Percentiles rank a stretch among this genome's conserved stretches.
Evolutionary conservation across 2,113 vertebrate genomes (phyloP).

Genomic region (Tetrao urogallus): DNA sequence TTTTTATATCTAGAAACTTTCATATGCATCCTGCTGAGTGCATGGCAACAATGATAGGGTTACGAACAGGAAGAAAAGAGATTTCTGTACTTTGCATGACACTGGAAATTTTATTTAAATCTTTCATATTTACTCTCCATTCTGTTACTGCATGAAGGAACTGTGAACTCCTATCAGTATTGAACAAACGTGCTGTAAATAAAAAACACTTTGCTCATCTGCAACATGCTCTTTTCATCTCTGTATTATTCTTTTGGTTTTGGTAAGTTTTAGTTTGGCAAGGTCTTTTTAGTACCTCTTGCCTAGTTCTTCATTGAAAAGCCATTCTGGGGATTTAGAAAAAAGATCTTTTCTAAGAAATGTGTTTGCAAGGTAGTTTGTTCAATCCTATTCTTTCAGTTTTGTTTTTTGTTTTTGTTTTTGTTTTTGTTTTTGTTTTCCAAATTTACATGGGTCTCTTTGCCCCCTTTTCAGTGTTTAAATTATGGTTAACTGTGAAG

Average conservation of each 20-base stretch:
- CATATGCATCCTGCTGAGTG: background rate
- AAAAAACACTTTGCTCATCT: background rate
- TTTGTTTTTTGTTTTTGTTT: background rate
- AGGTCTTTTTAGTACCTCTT: background rate
- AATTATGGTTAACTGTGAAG: constrained; percentile 54
- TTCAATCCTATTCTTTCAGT: background rate
- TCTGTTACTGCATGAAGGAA: background rate
- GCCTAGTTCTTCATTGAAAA: background rate
- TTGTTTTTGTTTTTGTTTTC: background rate
- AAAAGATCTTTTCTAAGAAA: background rate
- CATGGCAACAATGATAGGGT: background rate
- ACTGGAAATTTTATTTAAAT: background rate
- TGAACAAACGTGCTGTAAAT: background rate
- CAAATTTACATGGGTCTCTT: background rate
- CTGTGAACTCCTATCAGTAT: background rate
- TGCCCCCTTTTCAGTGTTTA: constrained; percentile 27
- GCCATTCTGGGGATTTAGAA: background rate
- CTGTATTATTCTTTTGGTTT: background rate
- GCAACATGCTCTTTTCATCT: background rate
- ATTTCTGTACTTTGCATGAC: background rate
- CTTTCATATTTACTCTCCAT: background rate
- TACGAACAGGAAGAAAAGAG: background rate
- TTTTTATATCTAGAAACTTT: background rate
- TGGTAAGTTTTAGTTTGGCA: background rate
- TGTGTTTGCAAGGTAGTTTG: background rate